phyloP scores from a whole-genome alignment of 2,888 invertebrate species.

The Lagria hirta region DNA sequence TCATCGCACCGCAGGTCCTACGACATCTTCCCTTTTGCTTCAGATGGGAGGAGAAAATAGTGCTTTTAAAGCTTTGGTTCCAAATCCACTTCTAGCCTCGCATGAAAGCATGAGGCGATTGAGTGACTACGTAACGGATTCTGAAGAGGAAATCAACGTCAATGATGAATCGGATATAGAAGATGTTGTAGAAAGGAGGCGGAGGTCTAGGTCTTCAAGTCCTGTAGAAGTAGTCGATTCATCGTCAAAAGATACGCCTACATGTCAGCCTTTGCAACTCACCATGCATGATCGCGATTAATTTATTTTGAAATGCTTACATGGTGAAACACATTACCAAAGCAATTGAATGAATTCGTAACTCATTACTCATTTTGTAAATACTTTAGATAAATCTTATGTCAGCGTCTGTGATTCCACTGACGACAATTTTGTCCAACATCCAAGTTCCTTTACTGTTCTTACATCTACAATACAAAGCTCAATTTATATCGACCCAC shows the following conservation, averaged over 20 bases:
- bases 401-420: constrained; percentile 42
- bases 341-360: constrained; percentile 32
- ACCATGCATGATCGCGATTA: constrained; percentile 70
- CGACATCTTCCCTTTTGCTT: constrained; percentile 50
- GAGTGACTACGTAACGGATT: constrained; percentile 60
- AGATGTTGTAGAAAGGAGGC: constrained; percentile 53
- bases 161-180: constrained; percentile 76
- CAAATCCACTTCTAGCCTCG: constrained; percentile 59
- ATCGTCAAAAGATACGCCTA: constrained; percentile 42
- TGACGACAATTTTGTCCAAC: constrained; percentile 33
- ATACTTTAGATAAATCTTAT: constrained; percentile 36
- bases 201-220: constrained; percentile 56
- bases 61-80: constrained; percentile 77
- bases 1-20: constrained; percentile 56
- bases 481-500: too few relatives aligned
- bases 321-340: constrained; percentile 35
- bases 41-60: constrained; percentile 89
- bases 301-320: constrained; percentile 29
- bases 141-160: constrained; percentile 83
- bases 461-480: constrained; percentile 5
- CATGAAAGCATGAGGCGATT: constrained; percentile 60
- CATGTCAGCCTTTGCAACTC: constrained; percentile 67
- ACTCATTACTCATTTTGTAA: constrained; percentile 28
- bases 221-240: constrained; percentile 55
- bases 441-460: constrained; percentile 17